Evolutionary conservation across 1,140 invertebrate genomes (phyloP).

Genomic region (Acromyrmex charruanus): DNA sequence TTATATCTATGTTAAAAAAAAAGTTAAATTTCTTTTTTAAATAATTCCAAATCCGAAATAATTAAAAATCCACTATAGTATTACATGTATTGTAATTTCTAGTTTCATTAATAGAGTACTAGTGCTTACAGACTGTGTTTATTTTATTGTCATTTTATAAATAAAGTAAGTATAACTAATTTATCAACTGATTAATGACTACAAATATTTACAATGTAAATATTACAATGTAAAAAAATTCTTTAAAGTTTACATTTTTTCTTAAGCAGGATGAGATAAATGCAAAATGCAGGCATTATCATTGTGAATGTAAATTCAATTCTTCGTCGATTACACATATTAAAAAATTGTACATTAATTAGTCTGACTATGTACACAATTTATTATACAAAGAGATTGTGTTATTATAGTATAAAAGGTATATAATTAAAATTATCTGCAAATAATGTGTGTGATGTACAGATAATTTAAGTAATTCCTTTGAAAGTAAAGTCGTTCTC

Average conservation of each 20-base stretch:
- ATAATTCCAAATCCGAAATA: neutral
- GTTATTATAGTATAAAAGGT: neutral
- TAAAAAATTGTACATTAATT: neutral
- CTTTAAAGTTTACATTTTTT: neutral
- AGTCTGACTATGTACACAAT: neutral
- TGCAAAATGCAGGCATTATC: neutral
- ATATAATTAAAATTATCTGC: neutral
- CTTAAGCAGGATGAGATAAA: neutral
- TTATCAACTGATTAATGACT: neutral
- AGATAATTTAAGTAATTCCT: conserved; percentile 5
- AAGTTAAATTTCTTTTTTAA: neutral
- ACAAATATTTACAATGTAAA: neutral
- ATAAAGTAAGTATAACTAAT: neutral
- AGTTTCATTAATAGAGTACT: neutral
- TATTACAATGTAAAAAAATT: neutral
- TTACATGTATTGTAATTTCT: neutral
- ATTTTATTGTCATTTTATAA: neutral
- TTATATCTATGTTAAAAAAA: neutral
- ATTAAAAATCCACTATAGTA: neutral
- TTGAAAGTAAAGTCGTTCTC: neutral
- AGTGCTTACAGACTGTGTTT: neutral
- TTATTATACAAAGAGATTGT: neutral
- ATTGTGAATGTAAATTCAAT: neutral
- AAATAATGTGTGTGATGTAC: neutral
- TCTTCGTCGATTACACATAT: neutral